Evolutionary conservation across 2,888 invertebrate genomes (phyloP), one percentile per base, ranked within the genome.

Genomic region (Elysia crispata): DNA sequence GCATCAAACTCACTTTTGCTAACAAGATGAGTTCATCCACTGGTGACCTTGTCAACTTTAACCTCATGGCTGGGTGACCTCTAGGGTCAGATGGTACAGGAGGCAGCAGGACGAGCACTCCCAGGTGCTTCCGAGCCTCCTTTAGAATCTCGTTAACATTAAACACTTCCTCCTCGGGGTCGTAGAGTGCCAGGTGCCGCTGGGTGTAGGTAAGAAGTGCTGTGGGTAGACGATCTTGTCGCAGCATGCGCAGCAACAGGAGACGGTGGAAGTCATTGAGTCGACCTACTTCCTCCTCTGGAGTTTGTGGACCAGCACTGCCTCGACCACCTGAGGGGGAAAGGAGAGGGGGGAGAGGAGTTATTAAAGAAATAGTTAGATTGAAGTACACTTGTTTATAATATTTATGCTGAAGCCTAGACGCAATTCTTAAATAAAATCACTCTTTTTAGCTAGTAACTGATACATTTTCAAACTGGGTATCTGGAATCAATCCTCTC

Each of bases 231-330:
- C 92, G 87, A 83, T 92, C 92, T 13, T 90, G 91, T n/a, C 92
- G 85, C 50, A 92, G 83, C 87, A 91, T 89, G 23, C 92, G 86
- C 23, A 92, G 82, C n/a, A 92, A 79, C n/a, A 92, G 82, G 3
- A 91, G 84, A 64, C 90, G 88, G 83, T 91, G 91, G 86, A 91
- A 90, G 79, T 90, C 90, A n/a, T 87, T 85, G 66, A 90, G 85
- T 1, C 86, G 86, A 18, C 87, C 87, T 0, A 87, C 86, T 76
- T 90, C 87, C 1, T 87, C 86, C 78, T 89, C 87, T 6, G 88
- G 87, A n/a, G 69, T 57, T 41, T 50, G 64, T 31, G 64, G 64
- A 5, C 74, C 70, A 64, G 50, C 54, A 28, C 66, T 76, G 6
- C 78, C 83, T 62, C 82, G 77, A 20, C 79, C 76, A 31, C 74